These are phyloP conservation scores for Cheilosia pagana DNA, from an alignment of 2,888 invertebrate genomes.

Conservation along the genomic window DNA sequence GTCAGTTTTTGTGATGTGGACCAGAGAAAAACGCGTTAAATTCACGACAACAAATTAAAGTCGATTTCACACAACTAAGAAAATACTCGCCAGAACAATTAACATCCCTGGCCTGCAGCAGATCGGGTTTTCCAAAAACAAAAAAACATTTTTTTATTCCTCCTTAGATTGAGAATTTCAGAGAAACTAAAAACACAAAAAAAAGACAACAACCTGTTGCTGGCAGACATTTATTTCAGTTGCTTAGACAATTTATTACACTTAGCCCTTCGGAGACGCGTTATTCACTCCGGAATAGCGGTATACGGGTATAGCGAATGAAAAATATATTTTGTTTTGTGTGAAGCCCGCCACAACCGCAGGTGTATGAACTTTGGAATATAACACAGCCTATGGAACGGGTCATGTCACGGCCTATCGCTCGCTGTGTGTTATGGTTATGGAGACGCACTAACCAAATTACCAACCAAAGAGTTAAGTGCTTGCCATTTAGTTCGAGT, in stretches of 20 bases:
- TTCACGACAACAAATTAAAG: too few species aligned
- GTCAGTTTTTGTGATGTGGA: neutral
- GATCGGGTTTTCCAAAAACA: too few species aligned
- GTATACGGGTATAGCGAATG: constrained; percentile 19
- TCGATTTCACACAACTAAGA: neutral
- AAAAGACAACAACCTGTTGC: constrained; percentile 13
- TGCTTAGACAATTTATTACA: constrained; percentile 26
- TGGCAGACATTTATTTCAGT: constrained; percentile 9
- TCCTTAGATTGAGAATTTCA: neutral
- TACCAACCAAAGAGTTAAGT: constrained; percentile 33
- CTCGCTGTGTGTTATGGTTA: neutral
- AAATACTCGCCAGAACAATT: neutral
- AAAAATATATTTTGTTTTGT: constrained; percentile 30
- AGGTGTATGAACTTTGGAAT: constrained; percentile 27
- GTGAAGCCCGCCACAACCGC: neutral
- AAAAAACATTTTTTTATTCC: too few species aligned
- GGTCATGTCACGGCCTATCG: constrained; percentile 37
- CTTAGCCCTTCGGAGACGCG: constrained; percentile 21
- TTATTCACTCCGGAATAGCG: constrained; percentile 48
- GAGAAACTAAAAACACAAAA: neutral
- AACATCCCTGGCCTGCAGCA: neutral
- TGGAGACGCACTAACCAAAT: constrained; percentile 7
- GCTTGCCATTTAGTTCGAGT: constrained; percentile 59
- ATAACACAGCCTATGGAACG: neutral
- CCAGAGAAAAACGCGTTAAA: neutral